Evolutionary conservation across 2,797 vertebrate species (phyloP).

Genomic region (Eulemur rubriventer): DNA sequence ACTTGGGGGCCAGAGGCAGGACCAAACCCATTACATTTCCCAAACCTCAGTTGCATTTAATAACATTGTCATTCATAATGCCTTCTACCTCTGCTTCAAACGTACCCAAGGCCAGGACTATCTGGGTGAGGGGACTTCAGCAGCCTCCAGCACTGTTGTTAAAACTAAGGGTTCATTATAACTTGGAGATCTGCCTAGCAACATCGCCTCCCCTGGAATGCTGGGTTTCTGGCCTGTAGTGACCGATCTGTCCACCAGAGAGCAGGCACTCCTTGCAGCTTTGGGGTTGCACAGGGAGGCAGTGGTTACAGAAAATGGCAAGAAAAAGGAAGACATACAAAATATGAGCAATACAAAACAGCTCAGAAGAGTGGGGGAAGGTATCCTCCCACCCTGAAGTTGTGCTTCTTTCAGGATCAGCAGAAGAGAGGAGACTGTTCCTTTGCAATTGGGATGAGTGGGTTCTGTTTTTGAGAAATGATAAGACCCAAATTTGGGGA

Average conservation of each 20-base stretch:
- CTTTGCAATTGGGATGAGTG: not conserved
- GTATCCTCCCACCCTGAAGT: conserved; percentile 6
- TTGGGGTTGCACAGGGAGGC: not conserved
- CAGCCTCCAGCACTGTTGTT: not conserved
- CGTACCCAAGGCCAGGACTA: not conserved
- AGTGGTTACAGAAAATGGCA: not conserved
- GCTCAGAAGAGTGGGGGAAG: conserved; percentile 22
- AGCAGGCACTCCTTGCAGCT: not conserved
- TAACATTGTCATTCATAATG: not conserved
- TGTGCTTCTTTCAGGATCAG: conserved; percentile 11
- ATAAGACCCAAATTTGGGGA: not conserved
- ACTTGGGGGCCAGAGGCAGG: not conserved
- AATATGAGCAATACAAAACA: conserved; percentile 49
- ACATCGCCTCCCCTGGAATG: not conserved
- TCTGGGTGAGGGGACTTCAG: not conserved
- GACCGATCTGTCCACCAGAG: conserved; percentile 42
- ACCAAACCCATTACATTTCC: not conserved
- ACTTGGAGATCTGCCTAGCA: not conserved
- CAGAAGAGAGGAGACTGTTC: conserved; percentile 17
- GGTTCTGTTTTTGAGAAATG: not conserved
- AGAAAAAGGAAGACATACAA: not conserved
- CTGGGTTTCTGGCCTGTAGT: not conserved
- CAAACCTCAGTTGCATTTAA: not conserved
- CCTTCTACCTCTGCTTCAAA: not conserved
- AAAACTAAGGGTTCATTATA: not conserved